A percentile compares a stretch with the other conserved stretches of the same genome.
Conservation (phyloP, 2,888 invertebrate genomes). For the Diplolepis rosae region DNA sequence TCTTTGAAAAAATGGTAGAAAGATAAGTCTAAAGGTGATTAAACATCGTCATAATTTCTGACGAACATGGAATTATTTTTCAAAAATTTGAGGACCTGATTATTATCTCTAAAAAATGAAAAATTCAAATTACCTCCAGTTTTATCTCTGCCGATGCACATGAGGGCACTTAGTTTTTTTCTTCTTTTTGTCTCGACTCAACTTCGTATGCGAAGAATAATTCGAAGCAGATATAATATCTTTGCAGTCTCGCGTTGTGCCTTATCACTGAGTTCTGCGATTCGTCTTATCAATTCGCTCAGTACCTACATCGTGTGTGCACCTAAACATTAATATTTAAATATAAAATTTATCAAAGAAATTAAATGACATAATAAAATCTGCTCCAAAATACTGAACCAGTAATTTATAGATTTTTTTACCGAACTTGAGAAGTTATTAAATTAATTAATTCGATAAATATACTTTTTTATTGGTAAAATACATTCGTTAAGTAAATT, state of each 20-base stretch:
- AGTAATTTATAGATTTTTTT: too few relatives aligned
- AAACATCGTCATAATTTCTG: too few relatives aligned
- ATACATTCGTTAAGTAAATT: too few relatives aligned
- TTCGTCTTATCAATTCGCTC: neutral
- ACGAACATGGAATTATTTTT: neutral
- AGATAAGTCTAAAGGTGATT: too few relatives aligned
- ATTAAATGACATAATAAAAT: too few relatives aligned
- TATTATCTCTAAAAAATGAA: neutral
- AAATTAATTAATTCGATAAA: too few relatives aligned
- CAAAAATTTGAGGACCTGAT: too few relatives aligned
- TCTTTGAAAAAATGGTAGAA: too few relatives aligned
- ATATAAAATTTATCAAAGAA: neutral
- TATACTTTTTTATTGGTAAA: too few relatives aligned
- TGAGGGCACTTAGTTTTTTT: neutral
- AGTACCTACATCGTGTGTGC: constrained; percentile 4
- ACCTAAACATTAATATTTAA: neutral
- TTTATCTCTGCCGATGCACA: constrained; percentile 21
- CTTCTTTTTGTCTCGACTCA: neutral
- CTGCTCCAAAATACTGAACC: too few relatives aligned
- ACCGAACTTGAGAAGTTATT: too few relatives aligned
- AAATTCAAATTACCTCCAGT: neutral
- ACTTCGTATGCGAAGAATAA: neutral
- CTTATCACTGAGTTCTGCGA: constrained; percentile 15
- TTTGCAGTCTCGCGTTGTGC: constrained; percentile 10
- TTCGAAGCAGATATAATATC: neutral